phyloP scores from a whole-genome alignment of 92 coral and sea anemone genomes.

The Palythoa grandiflora region DNA sequence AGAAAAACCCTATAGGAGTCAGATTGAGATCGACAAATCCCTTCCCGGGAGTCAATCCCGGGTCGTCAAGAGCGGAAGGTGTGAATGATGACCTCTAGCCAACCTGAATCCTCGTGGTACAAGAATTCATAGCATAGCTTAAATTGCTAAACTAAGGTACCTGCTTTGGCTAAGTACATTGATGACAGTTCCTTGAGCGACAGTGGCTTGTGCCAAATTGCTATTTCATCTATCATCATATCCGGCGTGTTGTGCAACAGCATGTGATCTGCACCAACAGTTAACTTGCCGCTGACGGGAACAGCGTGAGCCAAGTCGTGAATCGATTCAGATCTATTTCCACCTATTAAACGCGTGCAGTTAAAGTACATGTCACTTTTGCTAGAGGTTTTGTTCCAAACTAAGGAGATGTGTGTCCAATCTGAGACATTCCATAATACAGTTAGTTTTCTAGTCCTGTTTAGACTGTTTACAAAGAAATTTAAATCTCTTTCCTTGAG shows the following conservation, averaged over 20 bases:
- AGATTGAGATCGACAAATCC: too few relatives aligned
- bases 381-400: slow-evolving; percentile 71
- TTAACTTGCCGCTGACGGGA: slow-evolving; percentile 72
- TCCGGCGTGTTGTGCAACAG: slow-evolving; percentile 58
- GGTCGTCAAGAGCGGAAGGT: too few relatives aligned
- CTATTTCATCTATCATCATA: slow-evolving; percentile 85
- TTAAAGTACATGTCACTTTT: slow-evolving; percentile 64
- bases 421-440: slow-evolving; percentile 65
- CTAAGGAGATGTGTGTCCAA: slow-evolving; percentile 80
- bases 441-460: slow-evolving; percentile 58
- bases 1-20: too few relatives aligned
- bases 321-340: slow-evolving; percentile 1
- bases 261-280: slow-evolving; percentile 78
- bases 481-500: slow-evolving; percentile 49
- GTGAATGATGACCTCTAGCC: too few relatives aligned
- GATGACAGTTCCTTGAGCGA: slow-evolving; percentile 63
- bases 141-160: slow-evolving; percentile 44
- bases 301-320: slow-evolving; percentile 27
- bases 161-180: slow-evolving; percentile 79
- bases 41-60: too few relatives aligned
- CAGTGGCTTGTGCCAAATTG: slow-evolving; percentile 79
- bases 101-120: too few relatives aligned
- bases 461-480: slow-evolving; percentile 68
- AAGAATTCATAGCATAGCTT: background rate
- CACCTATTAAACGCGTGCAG: slow-evolving; percentile 52